Conservation (phyloP, 2,797 vertebrate genomes). For the Pantherophis vulpinus region DNA sequence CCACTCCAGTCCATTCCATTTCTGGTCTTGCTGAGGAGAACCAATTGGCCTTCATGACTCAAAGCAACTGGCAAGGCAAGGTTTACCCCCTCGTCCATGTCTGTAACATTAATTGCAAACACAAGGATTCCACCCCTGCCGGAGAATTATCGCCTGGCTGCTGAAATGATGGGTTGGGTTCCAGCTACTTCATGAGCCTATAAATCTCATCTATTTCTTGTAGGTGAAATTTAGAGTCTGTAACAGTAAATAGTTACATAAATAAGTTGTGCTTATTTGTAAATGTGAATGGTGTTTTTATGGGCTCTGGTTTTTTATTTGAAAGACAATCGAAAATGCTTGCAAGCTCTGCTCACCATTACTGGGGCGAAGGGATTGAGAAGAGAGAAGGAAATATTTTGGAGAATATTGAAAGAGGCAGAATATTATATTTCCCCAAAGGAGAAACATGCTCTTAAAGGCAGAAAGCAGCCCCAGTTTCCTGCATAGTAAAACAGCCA, state of each 20-base stretch:
- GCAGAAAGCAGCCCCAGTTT: too few relatives aligned
- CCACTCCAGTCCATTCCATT: too few relatives aligned
- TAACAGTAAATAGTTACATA: neutral
- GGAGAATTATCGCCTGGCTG: neutral
- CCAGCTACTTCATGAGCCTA: neutral
- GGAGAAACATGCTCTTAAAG: too few relatives aligned
- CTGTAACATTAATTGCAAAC: neutral
- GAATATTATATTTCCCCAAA: too few relatives aligned
- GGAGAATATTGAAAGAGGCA: too few relatives aligned
- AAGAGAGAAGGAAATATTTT: neutral
- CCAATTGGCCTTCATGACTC: neutral
- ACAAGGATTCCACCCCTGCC: neutral
- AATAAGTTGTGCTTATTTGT: neutral
- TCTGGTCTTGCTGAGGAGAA: neutral
- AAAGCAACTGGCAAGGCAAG: neutral
- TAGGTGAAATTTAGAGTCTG: neutral
- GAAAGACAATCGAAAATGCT: neutral
- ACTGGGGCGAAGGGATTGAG: neutral
- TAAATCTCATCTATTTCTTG: neutral
- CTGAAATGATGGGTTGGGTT: neutral
- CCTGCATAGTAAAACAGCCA: too few relatives aligned
- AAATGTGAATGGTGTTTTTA: neutral
- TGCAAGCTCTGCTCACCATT: neutral
- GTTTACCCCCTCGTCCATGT: neutral
- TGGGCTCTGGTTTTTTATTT: neutral